Evolutionary conservation across 1,140 invertebrate species (phyloP).

Genomic region (Sitophilus oryzae): DNA sequence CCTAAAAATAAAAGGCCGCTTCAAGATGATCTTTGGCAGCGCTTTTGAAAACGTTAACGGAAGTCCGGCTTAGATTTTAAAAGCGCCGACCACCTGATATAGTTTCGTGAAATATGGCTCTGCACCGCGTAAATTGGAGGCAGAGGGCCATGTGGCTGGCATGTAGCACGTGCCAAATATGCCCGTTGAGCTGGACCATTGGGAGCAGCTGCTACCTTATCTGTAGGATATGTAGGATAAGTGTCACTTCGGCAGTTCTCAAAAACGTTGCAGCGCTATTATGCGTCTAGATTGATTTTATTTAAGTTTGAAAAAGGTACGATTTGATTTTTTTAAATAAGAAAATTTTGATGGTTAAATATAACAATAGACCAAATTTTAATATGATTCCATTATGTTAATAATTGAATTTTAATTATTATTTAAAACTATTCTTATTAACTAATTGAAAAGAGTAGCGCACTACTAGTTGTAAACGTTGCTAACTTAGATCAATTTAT

Average conservation of each 20-base stretch:
- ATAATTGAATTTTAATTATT: no score
- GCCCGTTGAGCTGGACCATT: background rate
- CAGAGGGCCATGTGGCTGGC: background rate
- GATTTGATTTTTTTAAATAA: no score
- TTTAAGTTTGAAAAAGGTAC: no score
- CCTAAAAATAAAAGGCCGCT: background rate
- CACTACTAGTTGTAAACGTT: no score
- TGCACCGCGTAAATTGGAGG: background rate
- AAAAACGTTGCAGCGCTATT: no score
- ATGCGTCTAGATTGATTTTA: no score
- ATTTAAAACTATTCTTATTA: no score
- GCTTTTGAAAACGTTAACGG: background rate
- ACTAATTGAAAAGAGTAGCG: no score
- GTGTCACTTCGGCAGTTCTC: background rate
- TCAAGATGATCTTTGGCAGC: background rate
- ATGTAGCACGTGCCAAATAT: background rate
- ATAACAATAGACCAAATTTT: no score
- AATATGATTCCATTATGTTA: no score
- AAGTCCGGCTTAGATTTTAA: background rate
- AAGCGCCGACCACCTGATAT: background rate
- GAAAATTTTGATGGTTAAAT: no score
- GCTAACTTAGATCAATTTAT: no score
- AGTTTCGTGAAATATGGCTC: background rate
- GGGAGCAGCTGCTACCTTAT: conserved; percentile 35
- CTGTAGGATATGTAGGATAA: conserved; percentile 1